Conservation (phyloP, 1,140 invertebrate genomes). For the Atopsyche davidsoni region DNA sequence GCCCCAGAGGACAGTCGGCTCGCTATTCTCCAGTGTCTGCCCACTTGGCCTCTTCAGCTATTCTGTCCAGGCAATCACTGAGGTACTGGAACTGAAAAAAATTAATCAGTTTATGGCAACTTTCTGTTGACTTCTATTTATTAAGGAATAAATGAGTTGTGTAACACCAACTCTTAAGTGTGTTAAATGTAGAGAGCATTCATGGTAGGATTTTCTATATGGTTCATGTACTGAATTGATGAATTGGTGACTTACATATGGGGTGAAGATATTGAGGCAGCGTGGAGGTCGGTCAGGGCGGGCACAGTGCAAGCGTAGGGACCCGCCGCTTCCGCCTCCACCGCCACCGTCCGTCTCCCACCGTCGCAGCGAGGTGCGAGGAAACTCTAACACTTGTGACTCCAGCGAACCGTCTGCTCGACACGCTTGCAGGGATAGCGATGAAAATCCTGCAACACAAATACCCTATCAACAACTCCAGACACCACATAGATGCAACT, state of each 20-base stretch:
- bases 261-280: constrained; percentile 85
- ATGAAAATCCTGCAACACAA: constrained; percentile 18
- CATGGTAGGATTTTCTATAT: too few relatives aligned
- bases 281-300: constrained; percentile 71
- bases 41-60: constrained; percentile 85
- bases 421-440: constrained; percentile 70
- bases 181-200: too few relatives aligned
- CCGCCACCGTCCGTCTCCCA: constrained; percentile 89
- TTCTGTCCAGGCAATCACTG: constrained; percentile 89
- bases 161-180: too few relatives aligned
- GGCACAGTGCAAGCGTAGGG: constrained; percentile 82
- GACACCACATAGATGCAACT: constrained; percentile 52
- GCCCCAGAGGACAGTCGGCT: background rate
- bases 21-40: constrained; percentile 65
- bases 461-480: background rate
- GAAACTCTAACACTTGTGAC: constrained; percentile 78
- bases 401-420: constrained; percentile 80
- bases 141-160: too few relatives aligned
- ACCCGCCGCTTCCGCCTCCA: constrained; percentile 87
- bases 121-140: too few relatives aligned
- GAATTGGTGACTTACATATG: constrained; percentile 70
- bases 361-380: constrained; percentile 72
- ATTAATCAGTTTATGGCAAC: too few relatives aligned
- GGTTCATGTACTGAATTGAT: background rate
- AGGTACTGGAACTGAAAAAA: constrained; percentile 82